A percentile compares a stretch with the other conserved stretches of the same genome.
These are phyloP conservation scores for Prenolepis imparis DNA, from an alignment of 2,888 invertebrate genomes.

Conservation along the genomic window DNA sequence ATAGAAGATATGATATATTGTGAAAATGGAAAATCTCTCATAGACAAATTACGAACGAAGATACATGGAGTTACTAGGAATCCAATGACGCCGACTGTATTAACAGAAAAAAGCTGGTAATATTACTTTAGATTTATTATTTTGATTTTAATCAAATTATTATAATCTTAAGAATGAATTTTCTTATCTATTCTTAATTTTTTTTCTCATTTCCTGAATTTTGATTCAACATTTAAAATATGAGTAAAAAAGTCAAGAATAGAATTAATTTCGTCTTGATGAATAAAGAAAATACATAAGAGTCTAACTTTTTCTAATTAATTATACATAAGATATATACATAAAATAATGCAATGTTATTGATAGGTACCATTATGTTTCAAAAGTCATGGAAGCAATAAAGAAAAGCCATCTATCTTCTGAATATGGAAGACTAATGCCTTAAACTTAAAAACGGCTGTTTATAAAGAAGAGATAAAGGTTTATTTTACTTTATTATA, in stretches of 20 bases:
- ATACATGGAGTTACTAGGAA: conserved; percentile 90
- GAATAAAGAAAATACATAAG: not conserved
- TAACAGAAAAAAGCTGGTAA: conserved; percentile 93
- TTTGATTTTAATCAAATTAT: not conserved
- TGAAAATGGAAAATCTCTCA: conserved; percentile 87
- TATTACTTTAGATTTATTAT: not conserved
- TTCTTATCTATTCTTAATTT: not conserved
- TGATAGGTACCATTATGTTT: conserved; percentile 91
- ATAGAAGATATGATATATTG: conserved; percentile 78
- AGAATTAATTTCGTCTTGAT: not conserved
- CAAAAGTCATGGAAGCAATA: conserved; percentile 94
- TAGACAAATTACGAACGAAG: conserved; percentile 90
- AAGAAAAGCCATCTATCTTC: conserved; percentile 94
- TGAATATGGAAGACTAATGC: conserved; percentile 94
- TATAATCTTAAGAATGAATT: not conserved
- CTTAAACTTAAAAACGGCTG: conserved; percentile 86
- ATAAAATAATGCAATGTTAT: not conserved
- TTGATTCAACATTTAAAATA: not conserved
- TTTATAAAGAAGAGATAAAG: not conserved
- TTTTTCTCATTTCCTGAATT: conserved; percentile 1
- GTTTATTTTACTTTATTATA: conserved; percentile 9
- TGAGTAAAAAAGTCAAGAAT: not conserved
- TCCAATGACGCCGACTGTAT: conserved; percentile 90
- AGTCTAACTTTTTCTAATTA: not conserved
- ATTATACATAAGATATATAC: not conserved